Conservation (phyloP, 1,140 invertebrate species). For the Cotesia glomerata region DNA sequence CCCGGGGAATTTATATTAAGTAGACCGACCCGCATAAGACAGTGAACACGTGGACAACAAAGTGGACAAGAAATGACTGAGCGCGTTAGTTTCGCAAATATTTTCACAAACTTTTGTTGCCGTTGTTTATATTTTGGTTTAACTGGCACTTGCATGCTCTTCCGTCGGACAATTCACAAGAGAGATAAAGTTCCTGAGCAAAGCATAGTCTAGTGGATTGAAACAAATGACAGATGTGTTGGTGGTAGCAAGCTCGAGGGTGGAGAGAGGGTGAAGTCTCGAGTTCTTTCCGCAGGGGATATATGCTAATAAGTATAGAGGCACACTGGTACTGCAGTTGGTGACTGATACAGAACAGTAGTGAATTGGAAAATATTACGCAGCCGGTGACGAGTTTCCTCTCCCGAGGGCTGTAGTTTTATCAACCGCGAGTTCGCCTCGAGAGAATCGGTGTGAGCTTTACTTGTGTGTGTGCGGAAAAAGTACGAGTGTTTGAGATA, state of each 20-base stretch:
- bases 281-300: constrained; percentile 41
- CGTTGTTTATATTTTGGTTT: too few species aligned
- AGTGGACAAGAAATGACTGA: background rate
- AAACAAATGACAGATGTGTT: constrained; percentile 10
- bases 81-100: background rate
- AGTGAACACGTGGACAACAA: too few species aligned
- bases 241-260: background rate
- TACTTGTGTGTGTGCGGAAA: too few species aligned
- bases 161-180: too few species aligned
- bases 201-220: background rate
- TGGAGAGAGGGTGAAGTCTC: constrained; percentile 31
- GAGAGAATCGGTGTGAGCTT: background rate
- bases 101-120: background rate
- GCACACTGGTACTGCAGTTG: background rate
- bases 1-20: too few species aligned
- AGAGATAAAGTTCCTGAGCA: background rate
- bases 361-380: constrained; percentile 24
- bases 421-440: constrained; percentile 1
- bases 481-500: background rate
- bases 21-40: too few species aligned
- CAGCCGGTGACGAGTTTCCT: constrained; percentile 3
- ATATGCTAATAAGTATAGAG: constrained; percentile 43
- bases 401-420: background rate
- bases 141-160: too few species aligned
- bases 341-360: background rate